Conservation (phyloP, 2,113 vertebrate genomes). For the Eurypyga helias region DNA sequence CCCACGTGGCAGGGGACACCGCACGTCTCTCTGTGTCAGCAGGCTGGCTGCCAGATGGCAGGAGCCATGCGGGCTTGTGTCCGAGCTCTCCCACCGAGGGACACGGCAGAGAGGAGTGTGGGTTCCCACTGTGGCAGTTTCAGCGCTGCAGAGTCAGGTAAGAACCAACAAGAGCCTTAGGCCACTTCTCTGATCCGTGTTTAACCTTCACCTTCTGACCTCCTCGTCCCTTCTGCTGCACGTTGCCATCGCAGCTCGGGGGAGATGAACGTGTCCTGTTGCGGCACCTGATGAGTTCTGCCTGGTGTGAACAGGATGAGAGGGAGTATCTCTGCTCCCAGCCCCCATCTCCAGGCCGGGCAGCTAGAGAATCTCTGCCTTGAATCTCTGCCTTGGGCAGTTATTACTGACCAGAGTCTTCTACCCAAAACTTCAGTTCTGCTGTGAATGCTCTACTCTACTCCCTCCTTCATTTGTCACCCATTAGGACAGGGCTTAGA, state of each 20-base stretch:
- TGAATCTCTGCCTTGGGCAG: not conserved
- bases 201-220: not conserved
- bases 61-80: not conserved
- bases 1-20: not conserved
- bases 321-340: not conserved
- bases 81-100: not conserved
- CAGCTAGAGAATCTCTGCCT: too few relatives aligned
- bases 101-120: not conserved
- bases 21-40: not conserved
- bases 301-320: not conserved
- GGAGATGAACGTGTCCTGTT: rapidly evolving
- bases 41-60: not conserved
- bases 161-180: not conserved
- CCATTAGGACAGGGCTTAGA: not conserved
- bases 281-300: not conserved
- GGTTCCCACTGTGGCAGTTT: not conserved
- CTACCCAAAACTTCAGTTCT: not conserved
- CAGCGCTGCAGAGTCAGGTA: not conserved
- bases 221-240: not conserved
- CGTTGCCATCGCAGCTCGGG: not conserved
- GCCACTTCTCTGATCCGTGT: not conserved
- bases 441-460: not conserved
- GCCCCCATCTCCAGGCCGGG: not conserved
- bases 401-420: not conserved
- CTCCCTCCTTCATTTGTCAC: not conserved